Evolutionary conservation across 2,888 invertebrate species (phyloP), one percentile per base, ranked within the genome.

Genomic region (Julus scanicus): DNA sequence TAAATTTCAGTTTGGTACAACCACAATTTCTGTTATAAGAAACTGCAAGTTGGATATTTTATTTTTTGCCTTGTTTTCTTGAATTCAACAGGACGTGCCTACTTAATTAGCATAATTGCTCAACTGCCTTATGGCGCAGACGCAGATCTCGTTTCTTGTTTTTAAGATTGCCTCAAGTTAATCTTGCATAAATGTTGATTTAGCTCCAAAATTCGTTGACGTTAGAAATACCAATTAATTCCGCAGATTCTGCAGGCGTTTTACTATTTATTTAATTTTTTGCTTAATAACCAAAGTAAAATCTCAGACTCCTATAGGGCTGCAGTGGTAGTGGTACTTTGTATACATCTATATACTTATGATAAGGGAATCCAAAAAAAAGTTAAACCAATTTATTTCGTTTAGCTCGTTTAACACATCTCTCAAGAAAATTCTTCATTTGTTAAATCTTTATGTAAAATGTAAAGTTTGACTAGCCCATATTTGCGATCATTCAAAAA

Each of bases 71-170:
- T 44, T 29, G 29, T 8, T 20, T 37, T 80, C 80, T 80, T 80
- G 11, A 0, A 37, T 13, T 80, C 37, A 37, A 20, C 80, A 37
- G 37, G 80, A 80, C 29, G 80, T 80, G 20, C 29, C 80, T 71
- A 37, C 80, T 37, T 80, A 80, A 80, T 80, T 80, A 80, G 80
- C 80, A 80, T 80, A 80, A 80, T 80, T 80, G 80, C 80, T 80
- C 13, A 37, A 37, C 80, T 80, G 80, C 80, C 37, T 37, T 53
- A 29, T 80, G 37, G 80, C 20, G 4, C 37, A 80, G 37, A 80
- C 29, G 37, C 11, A 20, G 37, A 29, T 80, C 37, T 80, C 29
- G 80, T 80, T 80, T 80, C 71, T 80, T 80, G 29, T 80, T 80
- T 37, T 13, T 13, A 80, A 80, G 80, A 80, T 20, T 80, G 80